These are phyloP conservation scores for Glaucopsyche alexis DNA, from an alignment of 2,888 invertebrate species.

Conservation along the genomic window DNA sequence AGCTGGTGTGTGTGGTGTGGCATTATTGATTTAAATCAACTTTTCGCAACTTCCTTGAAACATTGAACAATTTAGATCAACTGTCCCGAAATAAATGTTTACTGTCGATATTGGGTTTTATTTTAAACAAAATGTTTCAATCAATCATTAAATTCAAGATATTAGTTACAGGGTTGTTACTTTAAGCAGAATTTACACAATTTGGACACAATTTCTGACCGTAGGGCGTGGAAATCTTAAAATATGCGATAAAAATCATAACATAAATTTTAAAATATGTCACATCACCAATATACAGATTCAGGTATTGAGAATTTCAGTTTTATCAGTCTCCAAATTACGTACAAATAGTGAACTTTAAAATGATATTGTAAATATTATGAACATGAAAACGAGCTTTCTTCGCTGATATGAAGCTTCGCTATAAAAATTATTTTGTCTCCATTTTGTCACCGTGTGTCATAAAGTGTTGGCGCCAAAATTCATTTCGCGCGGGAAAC, in stretches of 20 bases:
- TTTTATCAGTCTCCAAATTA: background rate
- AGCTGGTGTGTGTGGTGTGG: background rate
- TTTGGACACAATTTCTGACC: too few species aligned
- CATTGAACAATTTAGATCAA: background rate
- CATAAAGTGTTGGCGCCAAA: background rate
- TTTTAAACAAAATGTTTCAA: background rate
- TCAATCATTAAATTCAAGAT: too few species aligned
- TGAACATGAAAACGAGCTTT: background rate
- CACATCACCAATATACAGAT: too few species aligned
- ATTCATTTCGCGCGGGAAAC: constrained; percentile 1
- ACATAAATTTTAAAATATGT: too few species aligned
- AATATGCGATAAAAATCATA: too few species aligned
- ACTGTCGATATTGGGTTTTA: background rate
- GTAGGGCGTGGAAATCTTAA: too few species aligned
- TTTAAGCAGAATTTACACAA: too few species aligned
- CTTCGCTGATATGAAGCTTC: background rate
- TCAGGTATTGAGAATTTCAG: background rate
- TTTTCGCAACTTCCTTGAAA: background rate
- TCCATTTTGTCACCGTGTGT: background rate
- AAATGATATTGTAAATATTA: background rate
- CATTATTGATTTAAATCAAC: background rate
- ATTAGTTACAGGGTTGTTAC: too few species aligned
- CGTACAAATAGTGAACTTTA: background rate
- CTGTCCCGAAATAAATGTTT: background rate
- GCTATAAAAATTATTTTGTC: constrained; percentile 14